phyloP scores from a whole-genome alignment of 2,888 invertebrate genomes.

The Rhyacophila evoluta region DNA sequence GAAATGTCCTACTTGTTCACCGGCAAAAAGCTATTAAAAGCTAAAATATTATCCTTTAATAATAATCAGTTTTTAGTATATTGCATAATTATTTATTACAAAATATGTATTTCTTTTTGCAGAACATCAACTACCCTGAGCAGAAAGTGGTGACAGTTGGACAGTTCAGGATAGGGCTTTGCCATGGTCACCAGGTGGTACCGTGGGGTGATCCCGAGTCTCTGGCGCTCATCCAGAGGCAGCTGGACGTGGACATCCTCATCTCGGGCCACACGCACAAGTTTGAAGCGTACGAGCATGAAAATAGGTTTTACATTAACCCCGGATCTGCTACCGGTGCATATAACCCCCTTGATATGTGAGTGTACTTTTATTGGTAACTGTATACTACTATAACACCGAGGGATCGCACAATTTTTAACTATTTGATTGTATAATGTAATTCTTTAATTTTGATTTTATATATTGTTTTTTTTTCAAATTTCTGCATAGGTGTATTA shows the following conservation, averaged over 20 bases:
- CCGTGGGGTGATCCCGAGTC: slow-evolving; percentile 98
- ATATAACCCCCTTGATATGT: slow-evolving; percentile 93
- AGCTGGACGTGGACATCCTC: slow-evolving; percentile 97
- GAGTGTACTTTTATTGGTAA: too few relatives aligned
- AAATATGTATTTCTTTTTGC: slow-evolving; percentile 58
- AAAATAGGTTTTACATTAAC: slow-evolving; percentile 98
- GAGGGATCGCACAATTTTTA: too few relatives aligned
- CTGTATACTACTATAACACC: too few relatives aligned
- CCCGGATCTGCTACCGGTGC: slow-evolving; percentile 99
- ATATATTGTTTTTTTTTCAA: too few relatives aligned
- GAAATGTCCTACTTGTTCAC: too few relatives aligned
- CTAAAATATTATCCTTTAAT: too few relatives aligned
- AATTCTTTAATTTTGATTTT: too few relatives aligned
- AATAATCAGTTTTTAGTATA: too few relatives aligned
- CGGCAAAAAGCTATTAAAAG: too few relatives aligned
- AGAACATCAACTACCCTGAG: slow-evolving; percentile 94
- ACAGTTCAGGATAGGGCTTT: slow-evolving; percentile 97
- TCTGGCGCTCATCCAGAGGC: slow-evolving; percentile 92
- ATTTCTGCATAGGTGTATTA: too few relatives aligned
- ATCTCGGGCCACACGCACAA: slow-evolving; percentile 99
- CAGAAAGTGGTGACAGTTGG: slow-evolving; percentile 99
- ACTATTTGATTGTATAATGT: too few relatives aligned
- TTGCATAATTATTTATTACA: too few relatives aligned
- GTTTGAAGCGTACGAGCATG: slow-evolving; percentile 98
- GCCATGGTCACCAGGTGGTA: slow-evolving; percentile 98